phyloP scores from a whole-genome alignment of 2,113 vertebrate genomes.

The Sisor rabdophorus region DNA sequence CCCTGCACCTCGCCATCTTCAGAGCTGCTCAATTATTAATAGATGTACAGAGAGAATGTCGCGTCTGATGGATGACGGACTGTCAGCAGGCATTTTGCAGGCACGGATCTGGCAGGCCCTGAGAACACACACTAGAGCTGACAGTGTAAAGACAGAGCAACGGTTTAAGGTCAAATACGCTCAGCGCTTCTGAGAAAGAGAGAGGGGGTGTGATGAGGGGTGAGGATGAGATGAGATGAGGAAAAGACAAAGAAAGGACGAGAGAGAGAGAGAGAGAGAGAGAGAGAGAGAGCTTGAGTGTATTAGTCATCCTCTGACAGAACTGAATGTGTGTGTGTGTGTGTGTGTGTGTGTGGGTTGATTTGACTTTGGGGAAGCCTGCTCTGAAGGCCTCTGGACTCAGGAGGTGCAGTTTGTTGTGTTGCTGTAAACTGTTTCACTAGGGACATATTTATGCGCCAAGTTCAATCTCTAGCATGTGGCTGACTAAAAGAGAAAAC shows the following conservation, averaged over 20 bases:
- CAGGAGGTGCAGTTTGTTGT: slow-evolving; percentile 28
- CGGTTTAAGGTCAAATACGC: slow-evolving; percentile 67
- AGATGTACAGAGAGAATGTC: slow-evolving; percentile 66
- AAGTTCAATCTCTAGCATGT: slow-evolving; percentile 31
- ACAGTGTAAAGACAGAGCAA: slow-evolving; percentile 63
- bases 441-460: slow-evolving; percentile 22
- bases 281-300: slow-evolving; percentile 23
- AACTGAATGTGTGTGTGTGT: no score
- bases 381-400: slow-evolving; percentile 22
- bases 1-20: slow-evolving; percentile 52
- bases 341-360: slow-evolving; percentile 35
- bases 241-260: slow-evolving; percentile 14
- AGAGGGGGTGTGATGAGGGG: slow-evolving; percentile 1
- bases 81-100: slow-evolving; percentile 63
- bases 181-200: slow-evolving; percentile 44
- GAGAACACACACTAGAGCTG: slow-evolving; percentile 59
- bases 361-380: slow-evolving; percentile 34
- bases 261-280: slow-evolving; percentile 37
- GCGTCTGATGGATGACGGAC: slow-evolving; percentile 65
- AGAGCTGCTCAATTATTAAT: slow-evolving; percentile 70
- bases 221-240: slow-evolving; percentile 42
- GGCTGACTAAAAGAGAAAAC: slow-evolving; percentile 24
- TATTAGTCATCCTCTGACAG: slow-evolving; percentile 46
- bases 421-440: slow-evolving; percentile 34
- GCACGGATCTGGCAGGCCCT: slow-evolving; percentile 58